Evolutionary conservation across 2,888 invertebrate species (phyloP).

Genomic region (Acanthosoma haemorrhoidale): DNA sequence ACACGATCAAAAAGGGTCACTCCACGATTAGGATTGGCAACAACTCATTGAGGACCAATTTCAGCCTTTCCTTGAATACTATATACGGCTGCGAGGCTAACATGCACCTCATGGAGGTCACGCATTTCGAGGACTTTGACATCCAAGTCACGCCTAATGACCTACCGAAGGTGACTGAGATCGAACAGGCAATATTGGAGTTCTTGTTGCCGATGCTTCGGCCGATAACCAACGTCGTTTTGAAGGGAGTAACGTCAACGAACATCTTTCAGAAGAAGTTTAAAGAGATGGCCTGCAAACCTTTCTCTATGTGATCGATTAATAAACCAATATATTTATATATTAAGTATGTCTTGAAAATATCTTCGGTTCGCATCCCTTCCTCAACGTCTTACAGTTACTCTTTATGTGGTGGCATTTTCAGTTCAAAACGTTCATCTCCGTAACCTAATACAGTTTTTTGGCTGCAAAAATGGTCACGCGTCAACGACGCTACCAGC

Average conservation of each 20-base stretch:
- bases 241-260: neutral
- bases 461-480: no score
- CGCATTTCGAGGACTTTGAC: neutral
- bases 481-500: no score
- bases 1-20: neutral
- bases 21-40: neutral
- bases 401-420: no score
- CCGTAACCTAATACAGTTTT: no score
- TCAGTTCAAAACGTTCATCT: no score
- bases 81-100: neutral
- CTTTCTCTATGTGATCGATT: no score
- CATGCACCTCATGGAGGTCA: neutral
- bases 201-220: neutral
- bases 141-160: neutral
- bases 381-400: no score
- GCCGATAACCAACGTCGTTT: neutral
- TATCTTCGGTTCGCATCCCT: no score
- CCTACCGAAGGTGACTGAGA: neutral
- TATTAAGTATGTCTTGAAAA: no score
- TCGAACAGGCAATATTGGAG: neutral
- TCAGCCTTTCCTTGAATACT: neutral
- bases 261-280: neutral
- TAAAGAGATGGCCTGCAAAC: neutral
- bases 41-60: neutral
- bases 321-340: no score